phyloP scores from a whole-genome alignment of 2,888 invertebrate genomes.

The Enchytraeus crypticus region DNA sequence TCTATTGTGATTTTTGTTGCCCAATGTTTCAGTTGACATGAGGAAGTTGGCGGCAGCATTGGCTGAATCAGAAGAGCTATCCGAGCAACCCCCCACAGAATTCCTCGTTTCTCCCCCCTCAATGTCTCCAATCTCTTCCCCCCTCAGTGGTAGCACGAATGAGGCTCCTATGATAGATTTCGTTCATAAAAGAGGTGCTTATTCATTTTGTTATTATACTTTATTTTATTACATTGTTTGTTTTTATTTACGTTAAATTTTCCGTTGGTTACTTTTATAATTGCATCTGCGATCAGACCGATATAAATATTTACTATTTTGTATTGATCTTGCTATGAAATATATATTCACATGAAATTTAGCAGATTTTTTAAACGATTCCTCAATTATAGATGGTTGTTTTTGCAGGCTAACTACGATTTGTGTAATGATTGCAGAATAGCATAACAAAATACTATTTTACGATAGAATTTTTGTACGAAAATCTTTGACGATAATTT shows the following conservation, averaged over 20 bases:
- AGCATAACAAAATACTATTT: no score
- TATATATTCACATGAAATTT: no score
- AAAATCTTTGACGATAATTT: no score
- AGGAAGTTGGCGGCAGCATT: background rate
- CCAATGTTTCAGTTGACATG: background rate
- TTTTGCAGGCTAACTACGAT: no score
- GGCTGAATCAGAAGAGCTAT: conserved; percentile 11
- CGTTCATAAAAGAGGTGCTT: conserved; percentile 5
- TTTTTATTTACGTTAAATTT: background rate
- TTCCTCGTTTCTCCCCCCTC: conserved; percentile 20
- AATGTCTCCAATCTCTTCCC: conserved; percentile 1
- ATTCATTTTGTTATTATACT: background rate
- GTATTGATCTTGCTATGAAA: no score
- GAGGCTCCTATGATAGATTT: background rate
- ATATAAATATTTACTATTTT: no score
- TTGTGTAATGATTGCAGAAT: no score
- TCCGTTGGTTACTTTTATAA: background rate
- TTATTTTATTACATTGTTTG: background rate
- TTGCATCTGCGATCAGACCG: background rate
- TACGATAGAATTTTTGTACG: no score
- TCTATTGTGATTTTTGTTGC: no score
- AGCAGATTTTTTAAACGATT: no score
- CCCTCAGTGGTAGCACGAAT: background rate
- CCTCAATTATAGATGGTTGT: no score
- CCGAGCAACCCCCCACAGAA: conserved; percentile 18